A percentile compares a stretch with the other conserved stretches of the same genome.
Conservation (phyloP, 2,113 vertebrate genomes). For the Dasypus novemcinctus region DNA sequence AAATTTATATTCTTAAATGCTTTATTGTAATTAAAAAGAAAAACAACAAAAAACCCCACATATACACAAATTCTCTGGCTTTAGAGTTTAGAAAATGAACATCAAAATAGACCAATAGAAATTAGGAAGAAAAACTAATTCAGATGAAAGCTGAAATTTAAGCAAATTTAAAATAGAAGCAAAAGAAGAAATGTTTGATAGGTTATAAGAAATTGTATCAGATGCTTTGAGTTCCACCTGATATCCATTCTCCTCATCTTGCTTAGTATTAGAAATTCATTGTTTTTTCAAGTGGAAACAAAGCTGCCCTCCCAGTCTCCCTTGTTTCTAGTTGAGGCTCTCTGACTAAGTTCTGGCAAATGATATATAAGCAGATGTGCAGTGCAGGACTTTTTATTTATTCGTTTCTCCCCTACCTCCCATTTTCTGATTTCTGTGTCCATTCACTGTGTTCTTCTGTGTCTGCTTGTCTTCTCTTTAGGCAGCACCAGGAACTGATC, state of each 20-base stretch:
- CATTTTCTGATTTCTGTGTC: too few relatives aligned
- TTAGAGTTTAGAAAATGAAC: neutral
- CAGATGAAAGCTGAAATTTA: neutral
- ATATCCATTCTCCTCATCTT: neutral
- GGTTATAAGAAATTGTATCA: neutral
- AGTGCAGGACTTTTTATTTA: neutral
- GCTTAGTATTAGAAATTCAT: neutral
- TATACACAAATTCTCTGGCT: neutral
- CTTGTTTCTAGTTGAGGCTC: neutral
- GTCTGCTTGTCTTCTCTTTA: too few relatives aligned
- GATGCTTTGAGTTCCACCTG: neutral
- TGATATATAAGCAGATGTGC: neutral
- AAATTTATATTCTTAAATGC: neutral
- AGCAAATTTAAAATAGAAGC: neutral
- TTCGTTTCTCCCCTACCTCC: too few relatives aligned
- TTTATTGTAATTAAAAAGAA: constrained; percentile 21
- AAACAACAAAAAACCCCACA: neutral
- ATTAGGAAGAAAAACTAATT: neutral
- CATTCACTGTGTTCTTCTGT: too few relatives aligned
- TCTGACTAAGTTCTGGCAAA: neutral
- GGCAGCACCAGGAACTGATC: too few relatives aligned
- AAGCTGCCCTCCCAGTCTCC: neutral
- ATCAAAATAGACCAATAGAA: neutral
- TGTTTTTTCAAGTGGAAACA: neutral
- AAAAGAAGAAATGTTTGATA: neutral